Conservation (phyloP, 2,113 vertebrate genomes). For the Clarias magur region DNA sequence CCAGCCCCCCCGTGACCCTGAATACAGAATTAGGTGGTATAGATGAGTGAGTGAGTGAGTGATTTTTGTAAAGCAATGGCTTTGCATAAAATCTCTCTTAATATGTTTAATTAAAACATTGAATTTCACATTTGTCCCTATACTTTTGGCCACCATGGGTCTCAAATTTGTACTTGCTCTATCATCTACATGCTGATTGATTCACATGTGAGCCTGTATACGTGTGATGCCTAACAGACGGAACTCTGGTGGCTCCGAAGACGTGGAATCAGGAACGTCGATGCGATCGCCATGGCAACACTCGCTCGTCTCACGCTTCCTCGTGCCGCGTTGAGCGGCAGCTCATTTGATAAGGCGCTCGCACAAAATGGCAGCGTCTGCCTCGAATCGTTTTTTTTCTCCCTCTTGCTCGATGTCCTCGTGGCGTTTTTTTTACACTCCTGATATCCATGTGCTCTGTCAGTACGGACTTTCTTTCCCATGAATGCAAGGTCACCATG, state of each 20-base stretch:
- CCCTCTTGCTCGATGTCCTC: not conserved
- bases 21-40: too few species aligned
- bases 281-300: constrained; percentile 72
- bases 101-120: too few species aligned
- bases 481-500: not conserved
- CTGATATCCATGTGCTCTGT: not conserved
- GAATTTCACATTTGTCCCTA: too few species aligned
- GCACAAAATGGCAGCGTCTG: constrained; percentile 53
- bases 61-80: too few species aligned
- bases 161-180: not conserved
- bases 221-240: constrained; percentile 20
- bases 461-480: not conserved
- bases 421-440: not conserved
- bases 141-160: not conserved
- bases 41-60: too few species aligned
- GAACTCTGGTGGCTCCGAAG: constrained; percentile 49
- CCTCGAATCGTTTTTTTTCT: constrained; percentile 9
- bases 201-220: constrained; percentile 24
- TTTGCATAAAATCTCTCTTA: too few species aligned
- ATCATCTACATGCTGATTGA: constrained; percentile 1
- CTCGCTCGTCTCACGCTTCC: constrained; percentile 46
- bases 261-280: constrained; percentile 60
- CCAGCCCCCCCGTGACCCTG: too few species aligned
- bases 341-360: constrained; percentile 55
- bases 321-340: constrained; percentile 55